Base-by-base conservation (phyloP, 2,113 vertebrate genomes). In the Xyrauchen texanus region DNA sequence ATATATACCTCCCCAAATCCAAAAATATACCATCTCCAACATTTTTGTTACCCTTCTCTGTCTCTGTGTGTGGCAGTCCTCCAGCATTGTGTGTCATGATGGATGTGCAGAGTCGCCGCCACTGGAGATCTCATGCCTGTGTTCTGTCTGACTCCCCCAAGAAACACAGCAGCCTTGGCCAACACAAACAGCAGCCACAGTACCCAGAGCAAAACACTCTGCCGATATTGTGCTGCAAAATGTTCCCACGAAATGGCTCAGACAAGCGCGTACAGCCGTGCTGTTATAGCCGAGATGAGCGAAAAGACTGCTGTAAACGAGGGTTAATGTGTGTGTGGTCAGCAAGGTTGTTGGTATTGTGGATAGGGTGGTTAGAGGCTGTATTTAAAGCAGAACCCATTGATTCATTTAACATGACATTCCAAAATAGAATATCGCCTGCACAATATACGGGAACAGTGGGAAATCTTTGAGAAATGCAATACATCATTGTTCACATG, bases 151-250 rank as follows among this genome's bases (percentile, higher is more conserved):
- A 87, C 87, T 88, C 87, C 80, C 77, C 81, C 77, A 79, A 76
- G 68, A 85, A 89, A 88, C 89, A 88, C 89, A 89, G 76, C 80
- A 61, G 68, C 11, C 8, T 15, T 10, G 55, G 89, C 91, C 91
- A 93, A 93, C 80, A 90, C 87, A 90, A 93, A 93, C 89, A 93
- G 51, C 10, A 16, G 66, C 77, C 82, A 68, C 83, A 81, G 85
- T 88, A 86, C 84, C 83, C 79, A 81, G 88, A 82, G 85, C 85
- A 71, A 68, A 57, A 62, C 76, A 21, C 53, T 82, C 84, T 16
- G 76, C 87, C 79, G 83, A 89, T 87, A 86, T 88, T 87, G 87
- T 87, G 82, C 86, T 87, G 87, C 84, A 84, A 90, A 89, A 87
- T 16, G 76, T 91, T 93, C 91, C 91, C 93, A 92, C 87, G 83